Percentiles rank a stretch among this genome's conserved stretches.
Evolutionary conservation across 2,113 vertebrate species (phyloP).

Genomic region (Sinosuthora webbiana): DNA sequence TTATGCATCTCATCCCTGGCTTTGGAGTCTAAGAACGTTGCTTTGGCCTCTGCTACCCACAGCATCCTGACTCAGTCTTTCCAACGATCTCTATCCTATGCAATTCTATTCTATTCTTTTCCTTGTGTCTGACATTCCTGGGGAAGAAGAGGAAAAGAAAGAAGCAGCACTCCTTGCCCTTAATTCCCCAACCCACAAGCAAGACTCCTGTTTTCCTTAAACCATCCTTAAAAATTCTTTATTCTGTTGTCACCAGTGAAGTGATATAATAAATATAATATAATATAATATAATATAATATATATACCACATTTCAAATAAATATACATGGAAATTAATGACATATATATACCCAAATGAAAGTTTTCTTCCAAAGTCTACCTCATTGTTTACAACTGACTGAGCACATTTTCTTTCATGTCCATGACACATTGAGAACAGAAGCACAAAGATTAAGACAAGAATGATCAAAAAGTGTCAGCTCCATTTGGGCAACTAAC

Average conservation of each 20-base stretch:
- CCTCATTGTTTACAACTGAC: background rate
- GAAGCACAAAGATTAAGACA: background rate
- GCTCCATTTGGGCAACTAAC: background rate
- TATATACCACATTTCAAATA: background rate
- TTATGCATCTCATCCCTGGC: background rate
- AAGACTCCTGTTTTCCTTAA: background rate
- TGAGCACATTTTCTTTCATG: background rate
- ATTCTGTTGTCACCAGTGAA: background rate
- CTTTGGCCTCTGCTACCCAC: background rate
- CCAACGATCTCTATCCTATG: background rate
- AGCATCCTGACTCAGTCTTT: background rate
- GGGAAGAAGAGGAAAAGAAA: background rate
- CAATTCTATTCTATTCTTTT: background rate
- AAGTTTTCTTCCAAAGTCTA: background rate
- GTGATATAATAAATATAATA: background rate
- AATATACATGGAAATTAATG: background rate
- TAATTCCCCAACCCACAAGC: background rate
- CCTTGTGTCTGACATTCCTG: background rate
- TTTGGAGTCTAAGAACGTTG: background rate
- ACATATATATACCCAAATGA: background rate
- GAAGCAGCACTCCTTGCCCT: background rate
- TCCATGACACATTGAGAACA: conserved; percentile 9
- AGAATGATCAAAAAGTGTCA: conserved; percentile 23
- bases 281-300: background rate
- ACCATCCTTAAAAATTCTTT: background rate